Base-by-base conservation (phyloP, 2,888 invertebrate genomes). In the Slavum lentiscoides region DNA sequence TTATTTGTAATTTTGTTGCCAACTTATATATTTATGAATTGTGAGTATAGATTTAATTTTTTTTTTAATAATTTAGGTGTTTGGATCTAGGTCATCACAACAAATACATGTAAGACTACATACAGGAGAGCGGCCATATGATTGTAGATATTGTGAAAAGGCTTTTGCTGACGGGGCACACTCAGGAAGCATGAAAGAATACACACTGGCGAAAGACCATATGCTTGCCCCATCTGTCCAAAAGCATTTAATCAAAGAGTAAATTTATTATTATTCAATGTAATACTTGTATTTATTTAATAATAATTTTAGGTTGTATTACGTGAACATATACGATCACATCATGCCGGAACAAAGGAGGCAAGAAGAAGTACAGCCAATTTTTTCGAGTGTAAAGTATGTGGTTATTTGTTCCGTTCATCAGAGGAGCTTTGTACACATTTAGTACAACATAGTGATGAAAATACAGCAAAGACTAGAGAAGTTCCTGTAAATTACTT, bases 151-250 rank as follows among this genome's bases (percentile, higher is more conserved):
- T 87, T 94, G 94, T 85, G 94, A 94, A 94, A 94, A 94, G 86
- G 94, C 94, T 0, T 94, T 94, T 86, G 94, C 94, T 0, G 94
- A 94, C 86, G 94, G 94, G 94, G 94, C 39, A 94, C 94, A 2
- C 86, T 94, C 67, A 88, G 94, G 55, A 94, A 94, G 85, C 94
- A 94, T 85, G 94, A 94, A 85, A 88, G 94, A 15, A 94, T 94
- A 84, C 94, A 94, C 84, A 94, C 94, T 0, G 90, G 92, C 39
- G 93, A 94, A 85, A 94, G 94, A 85, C 94, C 94, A 0, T 94
- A 94, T 85, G 94, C 93, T 13, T 94, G 94, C 85, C 93, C 94
- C 0, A 94, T 94, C 67, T 94, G 94, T 84, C 93, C 94, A 23
- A 90, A 94, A 82, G 94, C 94, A 49, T 94, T 94, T 87, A 94